Evolutionary conservation across 2,797 vertebrate species (phyloP), one percentile per base, ranked within the genome.

Genomic region (Labroides dimidiatus): DNA sequence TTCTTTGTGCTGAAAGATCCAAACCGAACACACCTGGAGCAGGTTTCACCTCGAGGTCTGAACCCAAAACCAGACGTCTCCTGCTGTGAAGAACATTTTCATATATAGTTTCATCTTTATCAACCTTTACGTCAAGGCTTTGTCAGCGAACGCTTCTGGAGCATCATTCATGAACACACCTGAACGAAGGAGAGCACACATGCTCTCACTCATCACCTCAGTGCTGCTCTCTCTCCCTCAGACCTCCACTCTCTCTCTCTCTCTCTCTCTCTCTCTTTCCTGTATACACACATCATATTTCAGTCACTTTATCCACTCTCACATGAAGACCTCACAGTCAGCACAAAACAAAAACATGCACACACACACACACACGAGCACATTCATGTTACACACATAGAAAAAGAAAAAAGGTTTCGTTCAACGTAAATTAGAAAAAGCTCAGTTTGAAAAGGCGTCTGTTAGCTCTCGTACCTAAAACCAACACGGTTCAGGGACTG

Each of bases 401-500:
- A 86, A 92, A 21, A 21, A 47, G 94, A 92, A 84, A 82, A 94
- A 95, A 92, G 68, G 84, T 86, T 55, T 84, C 87, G 89, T 92
- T 92, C 78, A 93, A 90, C 84, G 68, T 86, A 95, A 94, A 95
- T 84, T 87, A 91, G 90, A 95, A 88, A 94, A 93, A 91, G 79
- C 93, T 93, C 85, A 67, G 90, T 93, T 93, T 73, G 80, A 91
- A 89, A 88, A 90, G 81, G 87, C 79, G 75, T 75, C 85, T 83
- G 75, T 91, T 82, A 91, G 85, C 92, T 90, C 87, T 93, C 82
- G 94, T 96, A 94, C 94, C 94, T 92, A 91, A 83, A 85, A 82
- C 58, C 48, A 62, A 76, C 16, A 11, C 57, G 75, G 77, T 57
- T 77, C 76, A 84, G 67, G 69, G 75, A 81, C 76, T 62, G 69